These are phyloP conservation scores for Cheirogaleus medius DNA, from an alignment of 2,113 vertebrate species.

Conservation along the genomic window DNA sequence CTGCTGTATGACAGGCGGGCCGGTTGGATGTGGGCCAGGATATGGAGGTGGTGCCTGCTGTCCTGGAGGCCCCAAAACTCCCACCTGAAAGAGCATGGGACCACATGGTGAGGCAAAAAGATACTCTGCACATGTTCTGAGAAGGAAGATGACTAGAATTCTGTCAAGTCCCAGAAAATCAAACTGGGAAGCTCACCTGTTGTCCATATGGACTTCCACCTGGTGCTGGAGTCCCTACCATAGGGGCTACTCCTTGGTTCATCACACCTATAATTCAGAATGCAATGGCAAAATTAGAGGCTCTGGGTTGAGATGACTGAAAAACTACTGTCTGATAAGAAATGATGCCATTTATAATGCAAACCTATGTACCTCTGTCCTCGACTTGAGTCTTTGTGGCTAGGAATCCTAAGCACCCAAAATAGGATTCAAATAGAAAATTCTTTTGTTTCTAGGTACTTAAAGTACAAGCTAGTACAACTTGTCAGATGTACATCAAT, in stretches of 20 bases:
- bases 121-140: neutral
- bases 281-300: constrained; percentile 79
- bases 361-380: constrained; percentile 42
- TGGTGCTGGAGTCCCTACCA: constrained; percentile 90
- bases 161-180: constrained; percentile 27
- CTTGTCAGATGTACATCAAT: constrained; percentile 34
- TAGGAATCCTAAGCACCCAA: neutral
- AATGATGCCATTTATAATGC: constrained; percentile 57
- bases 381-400: constrained; percentile 56
- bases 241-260: constrained; percentile 90
- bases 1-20: constrained; percentile 92
- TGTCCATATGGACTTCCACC: constrained; percentile 90
- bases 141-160: constrained; percentile 26
- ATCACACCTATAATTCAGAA: constrained; percentile 93
- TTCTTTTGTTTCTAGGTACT: constrained; percentile 14
- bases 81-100: constrained; percentile 84
- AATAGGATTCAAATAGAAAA: constrained; percentile 41
- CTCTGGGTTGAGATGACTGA: constrained; percentile 46
- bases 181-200: constrained; percentile 88
- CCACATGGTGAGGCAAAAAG: neutral
- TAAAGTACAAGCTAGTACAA: neutral
- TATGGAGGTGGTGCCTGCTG: constrained; percentile 95
- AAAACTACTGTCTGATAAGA: constrained; percentile 71
- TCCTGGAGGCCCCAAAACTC: constrained; percentile 87
- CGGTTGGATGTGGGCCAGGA: constrained; percentile 90